A percentile compares a stretch with the other conserved stretches of the same genome.
Conservation (phyloP, 2,888 invertebrate genomes). For the Eupithecia insigniata region DNA sequence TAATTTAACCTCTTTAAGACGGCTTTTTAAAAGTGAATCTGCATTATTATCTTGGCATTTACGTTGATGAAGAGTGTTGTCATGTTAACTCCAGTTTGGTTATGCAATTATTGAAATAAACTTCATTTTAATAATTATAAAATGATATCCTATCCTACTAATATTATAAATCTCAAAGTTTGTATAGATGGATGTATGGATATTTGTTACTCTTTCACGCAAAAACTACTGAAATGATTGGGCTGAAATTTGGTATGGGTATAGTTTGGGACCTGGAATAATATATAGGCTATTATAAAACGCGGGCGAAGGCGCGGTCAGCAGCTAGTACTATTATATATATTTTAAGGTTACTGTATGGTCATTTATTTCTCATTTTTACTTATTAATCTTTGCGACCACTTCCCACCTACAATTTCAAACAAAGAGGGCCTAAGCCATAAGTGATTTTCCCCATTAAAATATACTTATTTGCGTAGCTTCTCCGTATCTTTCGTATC, state of each 20-base stretch:
- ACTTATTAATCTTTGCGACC: neutral
- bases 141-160: too few relatives aligned
- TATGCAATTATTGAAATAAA: constrained; percentile 15
- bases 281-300: too few relatives aligned
- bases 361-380: neutral
- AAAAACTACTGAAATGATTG: too few relatives aligned
- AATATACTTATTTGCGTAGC: neutral
- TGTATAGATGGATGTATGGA: too few relatives aligned
- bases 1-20: constrained; percentile 24
- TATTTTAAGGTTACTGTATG: neutral
- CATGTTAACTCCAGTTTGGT: constrained; percentile 11
- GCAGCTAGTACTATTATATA: too few relatives aligned
- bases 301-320: too few relatives aligned
- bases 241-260: too few relatives aligned
- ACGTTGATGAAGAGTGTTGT: constrained; percentile 26
- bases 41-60: constrained; percentile 29
- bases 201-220: too few relatives aligned
- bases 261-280: too few relatives aligned
- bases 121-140: constrained; percentile 4
- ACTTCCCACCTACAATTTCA: neutral
- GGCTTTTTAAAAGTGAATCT: constrained; percentile 21
- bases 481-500: neutral
- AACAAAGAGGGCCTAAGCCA: neutral
- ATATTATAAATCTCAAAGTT: too few relatives aligned
- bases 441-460: constrained; percentile 1